phyloP scores from a whole-genome alignment of 2,888 invertebrate species.

The Clitarchus hookeri region DNA sequence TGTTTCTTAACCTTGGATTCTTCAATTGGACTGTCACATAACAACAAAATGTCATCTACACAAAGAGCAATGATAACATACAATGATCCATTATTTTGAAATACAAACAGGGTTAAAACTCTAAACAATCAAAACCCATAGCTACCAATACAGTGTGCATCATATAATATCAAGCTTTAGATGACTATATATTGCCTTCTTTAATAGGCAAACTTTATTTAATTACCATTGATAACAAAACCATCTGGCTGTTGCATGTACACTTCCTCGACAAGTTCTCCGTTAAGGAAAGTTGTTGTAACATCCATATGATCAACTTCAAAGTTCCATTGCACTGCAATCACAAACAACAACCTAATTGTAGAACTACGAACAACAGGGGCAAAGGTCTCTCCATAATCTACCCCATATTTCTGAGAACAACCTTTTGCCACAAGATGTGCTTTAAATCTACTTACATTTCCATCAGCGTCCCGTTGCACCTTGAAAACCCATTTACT shows the following conservation, averaged over 20 bases:
- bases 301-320: neutral
- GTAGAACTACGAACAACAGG: too few species aligned
- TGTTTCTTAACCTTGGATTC: neutral
- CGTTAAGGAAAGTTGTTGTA: neutral
- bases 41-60: constrained; percentile 11
- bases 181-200: neutral
- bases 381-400: neutral
- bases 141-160: neutral
- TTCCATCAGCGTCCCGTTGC: neutral
- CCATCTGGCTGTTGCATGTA: constrained; percentile 18
- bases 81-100: neutral
- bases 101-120: constrained; percentile 24
- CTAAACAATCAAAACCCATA: neutral
- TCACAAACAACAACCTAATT: neutral
- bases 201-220: neutral
- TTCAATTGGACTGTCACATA: neutral
- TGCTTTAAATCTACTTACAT: constrained; percentile 22
- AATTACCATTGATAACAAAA: neutral
- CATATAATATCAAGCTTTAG: neutral
- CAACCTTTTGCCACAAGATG: neutral
- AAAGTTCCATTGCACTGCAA: neutral
- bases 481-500: constrained; percentile 33
- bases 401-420: neutral
- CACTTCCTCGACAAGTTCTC: neutral
- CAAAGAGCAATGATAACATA: neutral